A percentile compares a stretch with the other conserved stretches of the same genome.
Conservation (phyloP, 2,797 vertebrate species). For the Balearica regulorum region DNA sequence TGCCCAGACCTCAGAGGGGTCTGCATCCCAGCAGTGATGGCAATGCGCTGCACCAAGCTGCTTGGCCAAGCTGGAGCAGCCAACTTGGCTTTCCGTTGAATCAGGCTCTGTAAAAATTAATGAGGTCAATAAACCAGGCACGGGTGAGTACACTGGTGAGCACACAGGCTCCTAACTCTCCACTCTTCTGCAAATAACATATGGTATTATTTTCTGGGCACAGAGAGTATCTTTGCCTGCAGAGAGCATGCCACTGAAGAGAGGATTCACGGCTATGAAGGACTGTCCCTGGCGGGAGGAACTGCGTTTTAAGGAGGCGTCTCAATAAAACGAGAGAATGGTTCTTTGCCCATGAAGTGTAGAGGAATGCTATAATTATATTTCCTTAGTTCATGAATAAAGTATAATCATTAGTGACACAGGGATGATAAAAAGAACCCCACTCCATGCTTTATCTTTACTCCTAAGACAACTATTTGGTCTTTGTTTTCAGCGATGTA, state of each 20-base stretch:
- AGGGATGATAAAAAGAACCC: neutral
- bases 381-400: neutral
- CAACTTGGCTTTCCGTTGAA: neutral
- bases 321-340: neutral
- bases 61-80: neutral
- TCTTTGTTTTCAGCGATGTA: slow-evolving; percentile 6
- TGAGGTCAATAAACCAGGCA: neutral
- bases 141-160: neutral
- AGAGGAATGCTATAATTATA: neutral
- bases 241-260: neutral
- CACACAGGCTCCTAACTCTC: neutral
- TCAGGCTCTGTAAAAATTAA: neutral
- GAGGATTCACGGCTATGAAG: neutral
- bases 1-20: neutral
- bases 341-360: neutral
- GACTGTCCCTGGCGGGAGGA: neutral
- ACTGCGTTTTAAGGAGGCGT: neutral
- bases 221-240: neutral
- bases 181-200: neutral
- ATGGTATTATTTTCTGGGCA: neutral
- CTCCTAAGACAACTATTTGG: neutral
- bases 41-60: neutral
- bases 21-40: neutral
- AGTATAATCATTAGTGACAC: neutral
- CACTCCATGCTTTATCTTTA: neutral